Evolutionary conservation across 2,113 vertebrate species (phyloP).

Genomic region (Cephalopterus ornatus): DNA sequence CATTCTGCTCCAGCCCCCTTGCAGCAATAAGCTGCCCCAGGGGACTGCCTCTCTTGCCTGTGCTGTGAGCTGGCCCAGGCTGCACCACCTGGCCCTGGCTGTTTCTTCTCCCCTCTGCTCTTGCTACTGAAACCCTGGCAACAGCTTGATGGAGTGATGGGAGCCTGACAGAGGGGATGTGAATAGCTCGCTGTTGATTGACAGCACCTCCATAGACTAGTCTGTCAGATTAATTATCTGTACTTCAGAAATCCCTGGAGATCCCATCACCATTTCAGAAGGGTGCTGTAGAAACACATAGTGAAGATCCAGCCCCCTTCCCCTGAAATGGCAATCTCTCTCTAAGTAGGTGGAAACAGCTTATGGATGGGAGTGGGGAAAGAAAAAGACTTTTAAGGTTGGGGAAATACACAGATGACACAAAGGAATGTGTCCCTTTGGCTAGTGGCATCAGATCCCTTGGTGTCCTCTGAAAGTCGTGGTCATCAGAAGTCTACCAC

Average conservation of each 20-base stretch:
- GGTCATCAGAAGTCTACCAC: neutral
- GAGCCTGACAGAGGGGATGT: conserved; percentile 1
- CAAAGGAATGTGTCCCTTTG: neutral
- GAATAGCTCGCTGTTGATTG: neutral
- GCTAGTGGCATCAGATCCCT: neutral
- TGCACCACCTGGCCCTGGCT: neutral
- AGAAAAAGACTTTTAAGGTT: neutral
- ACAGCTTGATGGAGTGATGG: neutral
- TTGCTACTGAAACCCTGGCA: neutral
- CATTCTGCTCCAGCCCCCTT: neutral
- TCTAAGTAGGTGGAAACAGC: neutral
- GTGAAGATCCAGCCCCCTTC: neutral
- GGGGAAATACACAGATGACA: neutral
- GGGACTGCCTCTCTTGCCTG: neutral
- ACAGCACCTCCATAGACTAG: neutral
- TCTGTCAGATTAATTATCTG: conserved; percentile 30
- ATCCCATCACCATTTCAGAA: neutral
- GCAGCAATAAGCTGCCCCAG: neutral
- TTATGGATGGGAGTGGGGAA: fast-evolving
- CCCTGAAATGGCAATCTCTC: neutral
- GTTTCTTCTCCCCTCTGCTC: neutral
- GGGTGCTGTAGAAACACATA: neutral
- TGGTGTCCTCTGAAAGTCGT: neutral
- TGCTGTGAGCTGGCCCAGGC: neutral
- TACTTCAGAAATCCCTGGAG: conserved; percentile 29